Percentiles rank a stretch among this genome's conserved stretches.
Evolutionary conservation across 37 sponge, comb jelly and placozoan species (phyloP).

Genomic region (Mnemiopsis leidyi): DNA sequence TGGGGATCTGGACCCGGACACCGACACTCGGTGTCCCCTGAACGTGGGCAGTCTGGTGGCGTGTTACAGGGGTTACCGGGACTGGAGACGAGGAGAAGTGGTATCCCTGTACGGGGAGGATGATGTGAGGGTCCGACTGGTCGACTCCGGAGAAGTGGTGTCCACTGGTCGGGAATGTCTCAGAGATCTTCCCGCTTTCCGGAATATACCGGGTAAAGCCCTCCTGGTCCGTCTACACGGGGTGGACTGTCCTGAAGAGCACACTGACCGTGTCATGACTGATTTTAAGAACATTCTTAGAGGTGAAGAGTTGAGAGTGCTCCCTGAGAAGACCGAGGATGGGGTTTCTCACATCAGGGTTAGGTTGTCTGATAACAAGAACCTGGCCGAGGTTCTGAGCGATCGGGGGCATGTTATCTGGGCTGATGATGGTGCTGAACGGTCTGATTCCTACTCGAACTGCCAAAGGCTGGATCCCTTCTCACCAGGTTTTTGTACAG

Average conservation of each 20-base stretch:
- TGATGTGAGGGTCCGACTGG: not conserved
- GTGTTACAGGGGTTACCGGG: not conserved
- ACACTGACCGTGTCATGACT: not conserved
- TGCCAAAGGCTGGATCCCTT: too few species aligned
- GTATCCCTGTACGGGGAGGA: not conserved
- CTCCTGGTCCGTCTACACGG: conserved; percentile 1
- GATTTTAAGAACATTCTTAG: not conserved
- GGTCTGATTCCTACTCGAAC: too few species aligned
- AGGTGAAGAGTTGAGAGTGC: not conserved
- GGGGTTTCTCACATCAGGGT: not conserved
- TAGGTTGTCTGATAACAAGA: not conserved
- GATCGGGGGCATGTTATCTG: not conserved
- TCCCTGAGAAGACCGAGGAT: not conserved
- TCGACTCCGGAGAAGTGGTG: conserved; percentile 22
- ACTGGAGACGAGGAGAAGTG: not conserved
- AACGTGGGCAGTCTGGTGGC: conserved; percentile 18
- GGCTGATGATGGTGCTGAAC: not conserved
- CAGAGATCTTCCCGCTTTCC: not conserved
- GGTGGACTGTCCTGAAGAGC: conserved; percentile 7
- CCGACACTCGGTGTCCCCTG: not conserved
- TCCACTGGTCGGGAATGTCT: not conserved
- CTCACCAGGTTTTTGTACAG: not conserved
- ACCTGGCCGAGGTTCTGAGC: not conserved
- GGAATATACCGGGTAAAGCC: not conserved
- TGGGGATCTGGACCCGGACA: too few species aligned